These are phyloP conservation scores for Acrocera orbiculus DNA, from an alignment of 2,888 invertebrate genomes.

Conservation along the genomic window DNA sequence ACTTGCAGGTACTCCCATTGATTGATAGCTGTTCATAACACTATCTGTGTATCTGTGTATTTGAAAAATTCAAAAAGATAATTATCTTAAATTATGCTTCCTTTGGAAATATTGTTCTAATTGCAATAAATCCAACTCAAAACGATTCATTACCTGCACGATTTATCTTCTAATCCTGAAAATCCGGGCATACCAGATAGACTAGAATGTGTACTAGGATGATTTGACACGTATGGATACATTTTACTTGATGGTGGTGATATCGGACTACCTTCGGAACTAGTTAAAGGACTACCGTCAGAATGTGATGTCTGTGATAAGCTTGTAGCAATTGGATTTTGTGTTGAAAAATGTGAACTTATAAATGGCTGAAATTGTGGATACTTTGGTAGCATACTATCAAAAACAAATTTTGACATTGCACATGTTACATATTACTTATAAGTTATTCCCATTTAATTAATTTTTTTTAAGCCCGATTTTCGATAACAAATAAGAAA, in stretches of 20 bases:
- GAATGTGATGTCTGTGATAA: slow-evolving; percentile 33
- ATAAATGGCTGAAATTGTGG: slow-evolving; percentile 47
- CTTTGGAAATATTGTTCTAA: background rate
- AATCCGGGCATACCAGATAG: slow-evolving; percentile 51
- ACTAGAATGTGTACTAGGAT: slow-evolving; percentile 53
- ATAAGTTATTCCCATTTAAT: too few relatives aligned
- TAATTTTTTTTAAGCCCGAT: too few relatives aligned
- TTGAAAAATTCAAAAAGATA: too few relatives aligned
- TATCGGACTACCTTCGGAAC: slow-evolving; percentile 39
- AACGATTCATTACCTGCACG: slow-evolving; percentile 31
- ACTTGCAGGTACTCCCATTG: slow-evolving; percentile 33
- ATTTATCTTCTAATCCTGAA: slow-evolving; percentile 31
- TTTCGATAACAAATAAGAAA: too few relatives aligned
- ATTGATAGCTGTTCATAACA: slow-evolving; percentile 33
- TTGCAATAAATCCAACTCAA: too few relatives aligned
- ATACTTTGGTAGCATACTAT: slow-evolving; percentile 95
- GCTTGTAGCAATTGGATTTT: slow-evolving; percentile 31
- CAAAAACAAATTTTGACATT: slow-evolving; percentile 96
- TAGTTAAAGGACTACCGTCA: slow-evolving; percentile 45
- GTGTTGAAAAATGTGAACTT: slow-evolving; percentile 32
- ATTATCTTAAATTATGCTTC: too few relatives aligned
- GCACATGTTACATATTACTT: too few relatives aligned
- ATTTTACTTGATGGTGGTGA: slow-evolving; percentile 58
- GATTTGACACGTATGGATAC: slow-evolving; percentile 79
- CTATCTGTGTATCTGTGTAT: slow-evolving; percentile 28